Evolutionary conservation across 2,888 invertebrate species (phyloP), one percentile per base, ranked within the genome.

Genomic region (Orchesella flavescens): DNA sequence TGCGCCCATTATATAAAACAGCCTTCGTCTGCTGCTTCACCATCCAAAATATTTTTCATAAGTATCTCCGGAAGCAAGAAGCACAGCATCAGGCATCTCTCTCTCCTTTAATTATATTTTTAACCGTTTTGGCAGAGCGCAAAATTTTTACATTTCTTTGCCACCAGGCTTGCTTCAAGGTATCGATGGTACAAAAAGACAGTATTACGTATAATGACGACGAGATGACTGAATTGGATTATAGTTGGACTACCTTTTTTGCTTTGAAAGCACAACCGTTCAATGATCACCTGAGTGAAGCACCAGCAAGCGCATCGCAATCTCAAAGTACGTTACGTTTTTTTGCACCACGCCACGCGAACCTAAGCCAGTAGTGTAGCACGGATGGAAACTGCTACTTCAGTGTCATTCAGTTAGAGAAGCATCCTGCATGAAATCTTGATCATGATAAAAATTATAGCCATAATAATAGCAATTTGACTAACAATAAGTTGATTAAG

Each of bases 381-480:
- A 21, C 68, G 68, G 68, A 49, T 68, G 68, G 49, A 68, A 68
- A 68, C 68, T 46, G 21, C 68, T 46, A 21, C 68, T 68, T 68
- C 43, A 68, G 68, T 68, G 68, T 68, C 68, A 68, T 49, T 68
- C 44, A 66, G 66, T 66, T 66, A 66, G 19, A 7, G 21, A 68
- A 12, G 49, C 68, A 68, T 68, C 68, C 68, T 68, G 77, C 69
- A 65, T 77, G 77, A 69, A 69, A 49, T 57, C 61, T 77, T 69
- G 77, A 77, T 69, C 46, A 49, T 34, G 68, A 76, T 76, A 76
- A 76, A 76, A 76, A 68, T 57, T 66, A 76, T 76, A 43, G 68
- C 66, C 66, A 44, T 76, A 66, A 76, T 76, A 66, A 76, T 68
- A 66, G 69, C 69, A 69, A 69, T 77, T 77, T 77, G 21, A 24